A percentile compares a stretch with the other conserved stretches of the same genome.
Conservation (phyloP, 92 coral and sea anemone species). For the Phenganax subtilis region DNA sequence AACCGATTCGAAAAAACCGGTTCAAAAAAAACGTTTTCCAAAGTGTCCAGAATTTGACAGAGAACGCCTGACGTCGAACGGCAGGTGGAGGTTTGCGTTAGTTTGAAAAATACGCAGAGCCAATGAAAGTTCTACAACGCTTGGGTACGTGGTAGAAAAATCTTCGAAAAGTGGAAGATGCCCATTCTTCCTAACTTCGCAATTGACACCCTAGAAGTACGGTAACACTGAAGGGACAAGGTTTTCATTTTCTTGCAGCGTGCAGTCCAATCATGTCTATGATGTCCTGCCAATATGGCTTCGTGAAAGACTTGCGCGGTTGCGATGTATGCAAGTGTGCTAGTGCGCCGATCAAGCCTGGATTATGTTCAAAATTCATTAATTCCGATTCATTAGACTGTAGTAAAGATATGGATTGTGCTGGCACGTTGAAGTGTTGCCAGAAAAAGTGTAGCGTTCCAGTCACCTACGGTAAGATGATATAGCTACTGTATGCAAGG, state of each 20-base stretch:
- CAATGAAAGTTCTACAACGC: background rate
- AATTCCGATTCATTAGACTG: slow-evolving; percentile 46
- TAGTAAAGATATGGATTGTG: slow-evolving; percentile 62
- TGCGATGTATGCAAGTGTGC: slow-evolving; percentile 77
- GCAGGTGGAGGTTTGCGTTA: too few relatives aligned
- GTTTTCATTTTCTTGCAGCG: slow-evolving; percentile 40
- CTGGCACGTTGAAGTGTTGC: slow-evolving; percentile 77
- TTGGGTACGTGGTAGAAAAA: too few relatives aligned
- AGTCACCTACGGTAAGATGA: slow-evolving; percentile 6
- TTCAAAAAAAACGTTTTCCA: too few relatives aligned
- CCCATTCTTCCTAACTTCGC: too few relatives aligned
- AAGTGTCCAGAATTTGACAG: too few relatives aligned
- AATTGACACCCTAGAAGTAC: background rate
- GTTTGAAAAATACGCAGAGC: background rate
- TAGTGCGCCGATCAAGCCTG: slow-evolving; percentile 62
- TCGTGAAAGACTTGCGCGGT: slow-evolving; percentile 69
- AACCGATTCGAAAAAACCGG: too few relatives aligned
- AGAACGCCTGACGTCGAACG: too few relatives aligned
- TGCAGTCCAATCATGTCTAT: slow-evolving; percentile 72
- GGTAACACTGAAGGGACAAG: background rate
- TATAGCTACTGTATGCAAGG: background rate
- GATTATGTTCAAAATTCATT: slow-evolving; percentile 61
- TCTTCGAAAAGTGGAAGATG: too few relatives aligned
- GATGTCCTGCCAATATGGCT: slow-evolving; percentile 79
- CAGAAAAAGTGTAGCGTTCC: slow-evolving; percentile 61